Evolutionary conservation across 2,888 invertebrate genomes (phyloP).

Genomic region (Oxyscelio sp.): DNA sequence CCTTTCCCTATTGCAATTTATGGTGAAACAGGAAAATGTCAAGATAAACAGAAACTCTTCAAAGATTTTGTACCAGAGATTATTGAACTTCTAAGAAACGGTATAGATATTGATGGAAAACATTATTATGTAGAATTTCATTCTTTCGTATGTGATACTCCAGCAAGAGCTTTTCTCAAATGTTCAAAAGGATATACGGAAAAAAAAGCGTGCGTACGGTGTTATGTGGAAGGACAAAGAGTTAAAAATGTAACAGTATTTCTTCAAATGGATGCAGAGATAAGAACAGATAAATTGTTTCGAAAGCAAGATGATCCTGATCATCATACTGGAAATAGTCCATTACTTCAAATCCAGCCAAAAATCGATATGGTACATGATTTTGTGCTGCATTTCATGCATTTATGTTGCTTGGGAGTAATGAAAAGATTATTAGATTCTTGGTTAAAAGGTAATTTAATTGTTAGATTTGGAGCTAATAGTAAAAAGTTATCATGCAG

Average conservation of each 20-base stretch:
- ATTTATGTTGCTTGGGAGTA: neutral
- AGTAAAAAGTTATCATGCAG: no score
- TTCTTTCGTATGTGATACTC: conserved; percentile 67
- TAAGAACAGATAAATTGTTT: conserved; percentile 49
- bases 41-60: conserved; percentile 53
- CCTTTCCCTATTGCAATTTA: conserved; percentile 72
- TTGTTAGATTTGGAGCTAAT: no score
- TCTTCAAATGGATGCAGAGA: neutral
- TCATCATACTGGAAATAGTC: neutral
- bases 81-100: conserved; percentile 46
- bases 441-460: no score
- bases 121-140: conserved; percentile 50
- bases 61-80: conserved; percentile 67
- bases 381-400: neutral
- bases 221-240: conserved; percentile 49
- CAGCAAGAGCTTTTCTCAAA: conserved; percentile 69
- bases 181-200: conserved; percentile 65
- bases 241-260: neutral
- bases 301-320: conserved; percentile 17
- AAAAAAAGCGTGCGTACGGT: conserved; percentile 68
- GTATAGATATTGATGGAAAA: conserved; percentile 47
- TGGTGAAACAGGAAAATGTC: conserved; percentile 68
- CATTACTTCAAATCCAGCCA: neutral
- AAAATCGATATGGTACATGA: neutral
- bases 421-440: no score